phyloP scores from a whole-genome alignment of 2,797 vertebrate species.

The Xenopus petersii region DNA sequence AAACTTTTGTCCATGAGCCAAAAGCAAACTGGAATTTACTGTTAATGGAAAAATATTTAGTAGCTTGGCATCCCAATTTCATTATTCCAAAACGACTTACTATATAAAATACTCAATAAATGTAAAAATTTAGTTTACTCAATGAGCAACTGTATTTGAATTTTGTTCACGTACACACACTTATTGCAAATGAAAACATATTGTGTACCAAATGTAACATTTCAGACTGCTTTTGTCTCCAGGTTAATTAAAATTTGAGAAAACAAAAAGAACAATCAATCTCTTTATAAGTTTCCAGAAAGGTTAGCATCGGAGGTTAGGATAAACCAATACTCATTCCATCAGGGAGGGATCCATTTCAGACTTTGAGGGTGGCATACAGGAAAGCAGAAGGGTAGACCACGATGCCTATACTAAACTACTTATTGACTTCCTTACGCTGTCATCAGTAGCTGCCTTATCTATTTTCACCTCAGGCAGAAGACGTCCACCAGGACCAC shows the following conservation, averaged over 20 bases:
- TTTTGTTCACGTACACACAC: no score
- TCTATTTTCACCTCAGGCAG: conserved; percentile 99
- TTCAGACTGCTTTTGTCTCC: conserved; percentile 59
- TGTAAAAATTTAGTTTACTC: no score
- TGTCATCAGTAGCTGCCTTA: conserved; percentile 87
- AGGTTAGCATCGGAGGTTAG: conserved; percentile 30
- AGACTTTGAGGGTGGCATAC: conserved; percentile 43
- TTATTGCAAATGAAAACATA: no score
- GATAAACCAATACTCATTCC: conserved; percentile 54
- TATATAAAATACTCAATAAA: no score
- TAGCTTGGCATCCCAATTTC: no score
- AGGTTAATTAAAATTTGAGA: conserved; percentile 45
- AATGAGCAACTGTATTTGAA: no score
- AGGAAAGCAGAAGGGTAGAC: conserved; percentile 52
- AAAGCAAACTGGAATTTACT: conserved; percentile 62
- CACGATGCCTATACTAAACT: conserved; percentile 82
- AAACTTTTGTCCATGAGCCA: conserved; percentile 43
- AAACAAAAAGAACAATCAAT: conserved; percentile 26
- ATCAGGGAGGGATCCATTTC: conserved; percentile 41
- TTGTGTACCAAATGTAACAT: conserved; percentile 45
- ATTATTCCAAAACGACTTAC: no score
- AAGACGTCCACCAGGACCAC: conserved; percentile 89
- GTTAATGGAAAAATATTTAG: background rate
- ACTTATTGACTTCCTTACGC: conserved; percentile 80
- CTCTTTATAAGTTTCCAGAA: conserved; percentile 13